Evolutionary conservation across 2,888 invertebrate genomes (phyloP), one percentile per base, ranked within the genome.

Genomic region (Diloba caeruleocephala): DNA sequence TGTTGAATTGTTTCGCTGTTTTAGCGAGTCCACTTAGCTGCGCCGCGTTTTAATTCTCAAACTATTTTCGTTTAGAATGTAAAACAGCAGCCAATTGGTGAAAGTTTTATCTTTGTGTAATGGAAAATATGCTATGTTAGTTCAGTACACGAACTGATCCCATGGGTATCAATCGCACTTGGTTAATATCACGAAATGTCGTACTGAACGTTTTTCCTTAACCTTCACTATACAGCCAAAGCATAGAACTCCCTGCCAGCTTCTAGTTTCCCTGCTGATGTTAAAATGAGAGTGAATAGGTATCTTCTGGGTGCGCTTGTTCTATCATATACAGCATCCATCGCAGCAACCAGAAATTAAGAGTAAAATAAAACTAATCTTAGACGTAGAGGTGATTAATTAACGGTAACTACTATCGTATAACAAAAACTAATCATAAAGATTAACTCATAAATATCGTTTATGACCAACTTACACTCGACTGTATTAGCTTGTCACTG

Each of bases 41-140:
- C 12, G 17, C 43, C 7, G 19, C 29, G 41, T 28, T 51, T 31
- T 43, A 31, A 33, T 43, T 25, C 21, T 21, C 23, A 9, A 61
- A 57, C 45, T 51, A 63, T 57, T 36, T 39, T 51, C 33, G 42
- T 45, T 43, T 32, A 51, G 42, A 64, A 61, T 57, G 31, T 57
- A 45, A 62, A 50, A 51, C 44, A 17, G 13, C 19, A 26, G 13
- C 13, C 13, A 14, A 38, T 63, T 31, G 51, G 34, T 45, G 3
- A 33, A 29, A 31, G 39, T 57, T 45, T 29, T 21, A 13, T 41
- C 21, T 37, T n/a, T 28, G 26, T 19, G 7, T 7, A 19, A 14
- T 23, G 6, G 29, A 32, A 10, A 49, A 13, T 33, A 26, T 29
- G 15, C 17, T 6, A 14, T 41, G 19, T 6, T 31, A 4, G 17